Percentiles rank a stretch among this genome's conserved stretches.
Evolutionary conservation across 2,888 invertebrate genomes (phyloP).

Genomic region (Hartigia nigra): DNA sequence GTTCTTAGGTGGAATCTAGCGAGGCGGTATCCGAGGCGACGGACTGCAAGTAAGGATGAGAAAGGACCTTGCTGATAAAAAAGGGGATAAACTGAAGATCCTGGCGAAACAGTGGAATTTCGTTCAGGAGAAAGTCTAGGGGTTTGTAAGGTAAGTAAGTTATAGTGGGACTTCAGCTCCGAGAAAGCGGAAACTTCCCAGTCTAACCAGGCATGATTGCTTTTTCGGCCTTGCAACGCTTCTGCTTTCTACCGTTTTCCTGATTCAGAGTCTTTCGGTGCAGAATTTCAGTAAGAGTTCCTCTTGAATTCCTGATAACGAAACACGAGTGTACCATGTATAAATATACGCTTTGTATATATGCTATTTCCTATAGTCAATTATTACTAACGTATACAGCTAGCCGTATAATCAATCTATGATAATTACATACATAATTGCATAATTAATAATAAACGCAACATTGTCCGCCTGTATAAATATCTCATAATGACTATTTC

Average conservation of each 20-base stretch:
- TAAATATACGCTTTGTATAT: not conserved
- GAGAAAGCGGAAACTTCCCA: conserved; percentile 25
- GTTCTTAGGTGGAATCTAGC: not conserved
- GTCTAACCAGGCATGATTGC: conserved; percentile 26
- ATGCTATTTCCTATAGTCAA: not conserved
- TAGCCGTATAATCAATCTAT: not conserved
- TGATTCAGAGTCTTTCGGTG: not conserved
- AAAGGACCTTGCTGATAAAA: not conserved
- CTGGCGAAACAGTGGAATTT: not conserved
- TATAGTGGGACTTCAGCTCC: conserved; percentile 22
- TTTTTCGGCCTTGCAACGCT: conserved; percentile 20
- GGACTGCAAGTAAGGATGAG: not conserved
- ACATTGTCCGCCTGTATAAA: not conserved
- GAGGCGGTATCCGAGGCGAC: not conserved
- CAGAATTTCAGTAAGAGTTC: not conserved
- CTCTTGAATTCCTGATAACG: not conserved
- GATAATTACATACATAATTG: not conserved
- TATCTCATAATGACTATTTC: not conserved
- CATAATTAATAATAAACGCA: not conserved
- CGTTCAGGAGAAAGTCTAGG: not conserved
- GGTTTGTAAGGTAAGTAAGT: conserved; percentile 22
- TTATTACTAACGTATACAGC: not conserved
- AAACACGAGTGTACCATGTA: not conserved
- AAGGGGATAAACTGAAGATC: not conserved
- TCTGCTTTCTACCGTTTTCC: not conserved